Conservation (phyloP, 2,113 vertebrate genomes). For the Eudyptes chrysolophus region DNA sequence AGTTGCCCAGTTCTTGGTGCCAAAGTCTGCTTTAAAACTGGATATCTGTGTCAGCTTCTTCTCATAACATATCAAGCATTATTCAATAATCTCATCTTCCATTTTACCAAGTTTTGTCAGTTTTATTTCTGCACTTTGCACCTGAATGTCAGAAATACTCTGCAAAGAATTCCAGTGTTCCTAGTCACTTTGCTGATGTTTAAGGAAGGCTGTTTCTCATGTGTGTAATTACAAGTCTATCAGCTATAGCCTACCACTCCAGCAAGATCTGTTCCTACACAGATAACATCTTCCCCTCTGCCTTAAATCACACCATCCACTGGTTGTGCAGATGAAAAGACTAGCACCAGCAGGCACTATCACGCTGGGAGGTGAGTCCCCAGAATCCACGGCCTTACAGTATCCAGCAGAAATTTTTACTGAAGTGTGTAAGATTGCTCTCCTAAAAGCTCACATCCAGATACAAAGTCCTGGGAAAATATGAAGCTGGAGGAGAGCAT, state of each 20-base stretch:
- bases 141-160: not conserved
- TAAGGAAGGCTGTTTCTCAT: not conserved
- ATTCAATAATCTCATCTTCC: not conserved
- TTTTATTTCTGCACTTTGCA: not conserved
- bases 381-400: not conserved
- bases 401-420: not conserved
- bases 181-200: not conserved
- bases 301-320: not conserved
- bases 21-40: constrained; percentile 16
- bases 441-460: not conserved
- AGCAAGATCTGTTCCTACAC: not conserved
- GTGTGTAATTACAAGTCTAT: not conserved
- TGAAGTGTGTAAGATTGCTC: rapidly evolving
- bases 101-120: not conserved
- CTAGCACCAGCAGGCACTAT: not conserved
- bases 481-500: not conserved
- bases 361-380: rapidly evolving
- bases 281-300: not conserved
- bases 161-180: not conserved
- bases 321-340: not conserved
- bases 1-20: constrained; percentile 12
- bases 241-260: not conserved
- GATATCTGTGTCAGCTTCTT: not conserved
- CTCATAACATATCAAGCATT: not conserved
- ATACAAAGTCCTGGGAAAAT: not conserved